phyloP scores from a whole-genome alignment of 2,113 vertebrate genomes.

The Astur gentilis region DNA sequence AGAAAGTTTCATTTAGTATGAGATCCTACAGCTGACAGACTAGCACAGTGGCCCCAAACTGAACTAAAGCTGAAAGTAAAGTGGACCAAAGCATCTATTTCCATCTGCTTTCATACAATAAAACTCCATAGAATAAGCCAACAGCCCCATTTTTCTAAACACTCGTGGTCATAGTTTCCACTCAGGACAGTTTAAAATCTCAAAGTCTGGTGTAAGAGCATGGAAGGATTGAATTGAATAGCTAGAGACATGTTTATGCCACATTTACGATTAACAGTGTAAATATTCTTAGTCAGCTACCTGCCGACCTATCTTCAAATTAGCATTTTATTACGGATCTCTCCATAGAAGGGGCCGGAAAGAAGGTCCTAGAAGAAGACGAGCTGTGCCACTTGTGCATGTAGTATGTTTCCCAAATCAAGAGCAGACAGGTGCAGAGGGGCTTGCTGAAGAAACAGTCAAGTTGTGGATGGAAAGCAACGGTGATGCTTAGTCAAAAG shows the following conservation, averaged over 20 bases:
- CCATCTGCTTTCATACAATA: not conserved
- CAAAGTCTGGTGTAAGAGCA: not conserved
- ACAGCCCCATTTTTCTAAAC: not conserved
- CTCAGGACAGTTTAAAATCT: not conserved
- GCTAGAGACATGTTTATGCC: not conserved
- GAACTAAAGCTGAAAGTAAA: not conserved
- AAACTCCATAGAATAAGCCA: not conserved
- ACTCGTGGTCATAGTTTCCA: rapidly evolving
- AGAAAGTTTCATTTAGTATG: not conserved
- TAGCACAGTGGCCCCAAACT: not conserved
- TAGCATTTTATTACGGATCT: not conserved
- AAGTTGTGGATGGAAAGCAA: not conserved
- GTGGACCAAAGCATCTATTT: not conserved
- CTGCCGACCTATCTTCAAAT: not conserved
- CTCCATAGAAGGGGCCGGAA: not conserved
- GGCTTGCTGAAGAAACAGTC: not conserved
- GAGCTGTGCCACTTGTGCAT: not conserved
- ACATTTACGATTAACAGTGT: not conserved
- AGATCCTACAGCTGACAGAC: not conserved
- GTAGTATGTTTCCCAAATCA: not conserved
- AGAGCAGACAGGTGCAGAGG: not conserved
- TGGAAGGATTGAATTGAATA: not conserved
- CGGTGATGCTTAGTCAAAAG: not conserved
- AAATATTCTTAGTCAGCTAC: not conserved
- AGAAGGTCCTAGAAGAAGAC: not conserved